Percentiles rank a stretch among this genome's conserved stretches.
Evolutionary conservation across 2,888 invertebrate species (phyloP).

Genomic region (Camponotus fellah): DNA sequence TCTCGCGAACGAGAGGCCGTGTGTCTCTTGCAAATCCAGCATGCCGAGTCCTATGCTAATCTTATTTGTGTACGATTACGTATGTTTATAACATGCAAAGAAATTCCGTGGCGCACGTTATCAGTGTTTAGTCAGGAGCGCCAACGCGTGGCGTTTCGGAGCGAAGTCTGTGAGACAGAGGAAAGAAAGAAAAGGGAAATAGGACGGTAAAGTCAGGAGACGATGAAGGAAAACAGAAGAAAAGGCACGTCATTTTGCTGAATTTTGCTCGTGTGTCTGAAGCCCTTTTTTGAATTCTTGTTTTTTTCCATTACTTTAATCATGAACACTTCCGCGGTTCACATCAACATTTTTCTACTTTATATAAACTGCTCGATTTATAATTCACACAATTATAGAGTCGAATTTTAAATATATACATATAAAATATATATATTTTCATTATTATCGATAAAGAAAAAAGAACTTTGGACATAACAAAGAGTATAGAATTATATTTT

Average conservation of each 20-base stretch:
- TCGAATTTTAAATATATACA: neutral
- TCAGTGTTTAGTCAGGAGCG: constrained; percentile 86
- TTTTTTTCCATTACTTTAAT: neutral
- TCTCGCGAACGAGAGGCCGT: constrained; percentile 61
- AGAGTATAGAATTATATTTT: neutral
- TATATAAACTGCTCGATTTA: neutral
- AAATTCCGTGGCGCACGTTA: constrained; percentile 83
- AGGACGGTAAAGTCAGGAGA: constrained; percentile 51
- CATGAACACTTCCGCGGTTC: neutral
- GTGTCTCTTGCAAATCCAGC: constrained; percentile 74
- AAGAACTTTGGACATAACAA: neutral
- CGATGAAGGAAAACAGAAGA: constrained; percentile 68
- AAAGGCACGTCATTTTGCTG: neutral
- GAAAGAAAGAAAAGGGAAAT: constrained; percentile 70
- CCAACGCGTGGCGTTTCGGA: constrained; percentile 77
- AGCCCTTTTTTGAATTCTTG: constrained; percentile 1
- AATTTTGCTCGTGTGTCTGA: constrained; percentile 21
- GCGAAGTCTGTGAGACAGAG: constrained; percentile 67
- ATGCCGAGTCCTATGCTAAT: constrained; percentile 84
- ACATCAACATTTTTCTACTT: neutral
- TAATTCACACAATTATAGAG: neutral
- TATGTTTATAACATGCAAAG: constrained; percentile 86
- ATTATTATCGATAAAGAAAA: neutral
- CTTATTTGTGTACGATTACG: constrained; percentile 86
- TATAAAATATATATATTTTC: neutral